Percentiles rank a stretch among this genome's conserved stretches.
phyloP scores from a whole-genome alignment of 2,113 vertebrate species.

The Eclectus roratus region DNA sequence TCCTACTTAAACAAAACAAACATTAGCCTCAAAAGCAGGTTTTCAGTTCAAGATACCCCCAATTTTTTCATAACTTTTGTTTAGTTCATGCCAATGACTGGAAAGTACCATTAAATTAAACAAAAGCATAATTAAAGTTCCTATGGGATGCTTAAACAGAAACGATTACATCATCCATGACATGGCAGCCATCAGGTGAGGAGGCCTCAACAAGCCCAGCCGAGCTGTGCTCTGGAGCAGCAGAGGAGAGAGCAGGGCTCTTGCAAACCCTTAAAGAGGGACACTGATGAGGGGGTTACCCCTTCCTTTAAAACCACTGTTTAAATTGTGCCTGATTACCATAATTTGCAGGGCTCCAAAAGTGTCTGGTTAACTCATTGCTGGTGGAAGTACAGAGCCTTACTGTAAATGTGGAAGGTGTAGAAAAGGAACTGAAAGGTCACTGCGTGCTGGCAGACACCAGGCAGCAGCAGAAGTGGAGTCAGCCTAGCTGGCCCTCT shows the following conservation, averaged over 20 bases:
- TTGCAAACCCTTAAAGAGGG: background rate
- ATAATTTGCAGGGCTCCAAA: background rate
- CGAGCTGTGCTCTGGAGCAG: background rate
- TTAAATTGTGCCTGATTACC: background rate
- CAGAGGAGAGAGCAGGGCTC: background rate
- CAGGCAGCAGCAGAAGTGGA: background rate
- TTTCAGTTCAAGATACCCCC: background rate
- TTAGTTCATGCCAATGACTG: background rate
- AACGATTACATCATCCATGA: accelerated
- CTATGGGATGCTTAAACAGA: background rate
- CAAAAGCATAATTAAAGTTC: background rate
- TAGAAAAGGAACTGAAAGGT: conserved; percentile 23
- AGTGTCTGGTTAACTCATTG: background rate
- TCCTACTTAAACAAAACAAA: conserved; percentile 37
- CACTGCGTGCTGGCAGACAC: background rate
- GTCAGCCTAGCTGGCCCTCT: background rate
- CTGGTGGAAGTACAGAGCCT: background rate
- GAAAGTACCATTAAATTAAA: background rate
- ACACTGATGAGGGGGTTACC: background rate
- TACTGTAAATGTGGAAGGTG: background rate
- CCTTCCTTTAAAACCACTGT: accelerated
- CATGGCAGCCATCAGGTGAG: accelerated
- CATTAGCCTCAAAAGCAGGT: background rate
- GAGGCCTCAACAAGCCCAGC: background rate
- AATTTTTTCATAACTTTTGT: background rate